Base-by-base conservation (phyloP, 2,113 vertebrate species). In the Butastur rufipennis region DNA sequence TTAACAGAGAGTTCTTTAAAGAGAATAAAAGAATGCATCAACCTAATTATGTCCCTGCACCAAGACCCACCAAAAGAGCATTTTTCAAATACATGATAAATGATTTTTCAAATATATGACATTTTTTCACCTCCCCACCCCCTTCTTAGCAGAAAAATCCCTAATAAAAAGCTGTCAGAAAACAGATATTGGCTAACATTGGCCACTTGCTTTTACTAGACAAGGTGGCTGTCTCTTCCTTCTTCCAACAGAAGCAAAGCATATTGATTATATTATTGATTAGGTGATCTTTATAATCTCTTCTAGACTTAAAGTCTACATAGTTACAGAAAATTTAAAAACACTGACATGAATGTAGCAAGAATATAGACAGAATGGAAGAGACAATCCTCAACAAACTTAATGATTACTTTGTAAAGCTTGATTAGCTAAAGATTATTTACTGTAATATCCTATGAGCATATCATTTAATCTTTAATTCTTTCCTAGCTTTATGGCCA, bases 111-210 rank as follows among this genome's bases (percentile, higher is more conserved):
- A 70, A 26, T 32, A 22, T 23, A 61, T 61, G 2, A 36, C 6
- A 3, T 21, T 7, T 10, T 65, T 85, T 65, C 19, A 27, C 6
- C 13, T 5, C 1, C 1, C 1, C 7, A 1, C 2, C 4, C 18
- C 13, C 9, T 26, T 48, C 45, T 25, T 36, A 42, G 3, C 18
- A 74, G 20, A 80, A 17, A 86, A 89, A 93, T 50, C 4, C 1
- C 4, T 55, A 38, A 53, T 13, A 66, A 40, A 71, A 65, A 72
- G 11, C 86, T 73, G 18, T 19, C 31, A 81, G 32, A 87, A 92
- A 71, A 26, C 10, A 77, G 13, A n/a, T 55, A 12, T 13, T 65
- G 52, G 16, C 11, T 74, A 81, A 59, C 42, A 23, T 17, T 58
- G 19, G 5, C 19, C 65, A 67, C 17, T 22, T 20, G 4, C 15